Evolutionary conservation across 92 coral and sea anemone genomes (phyloP), one percentile per base, ranked within the genome.

Genomic region (Parazoanthus atlanticus): DNA sequence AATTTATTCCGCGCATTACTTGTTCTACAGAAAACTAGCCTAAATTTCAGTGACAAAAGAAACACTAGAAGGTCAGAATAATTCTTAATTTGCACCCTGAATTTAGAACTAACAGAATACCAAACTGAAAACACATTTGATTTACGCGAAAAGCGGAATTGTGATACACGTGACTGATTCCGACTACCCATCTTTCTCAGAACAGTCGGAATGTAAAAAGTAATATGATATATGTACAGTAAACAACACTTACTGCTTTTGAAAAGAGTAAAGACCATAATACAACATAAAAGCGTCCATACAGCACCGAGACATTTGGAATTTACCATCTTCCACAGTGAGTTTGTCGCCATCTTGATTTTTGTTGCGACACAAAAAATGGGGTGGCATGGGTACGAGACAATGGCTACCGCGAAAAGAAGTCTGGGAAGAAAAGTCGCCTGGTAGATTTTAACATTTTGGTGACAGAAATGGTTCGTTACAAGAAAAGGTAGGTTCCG

Each of bases 401-500:
- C 6, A 29, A 19, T 56, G 25, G 52, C 30, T 69, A 8, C 46
- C 78, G 47, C 88, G 77, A 64, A 46, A 66, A 23, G 82, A 58
- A 29, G 47, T 78, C 56, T 78, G 82, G 82, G 82, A 76, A 41
- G 26, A 38, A 8, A 36, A n/a, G 28, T 21, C 26, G 30, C 26
- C 29, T 78, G 38, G 32, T 16, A 16, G 34, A 61, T 19, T 61
- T 61, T 15, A 25, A 21, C 25, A 12, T 15, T 52, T 52, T 2
- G 1, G 58, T 16, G 6, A 76, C 10, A 36, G 28, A 41, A 25
- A 78, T 78, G 82, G 82, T 78, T 28, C 82, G 82, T 26, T 47
- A n/a, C 38, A 78, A 78, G 66, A 78, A 49, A 78, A 78, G 82
- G 82, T 78, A 12, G 38, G 38, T 86, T 36, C 31, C 13, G 28